phyloP scores from a whole-genome alignment of 2,797 vertebrate species.

The Danio choprae region DNA sequence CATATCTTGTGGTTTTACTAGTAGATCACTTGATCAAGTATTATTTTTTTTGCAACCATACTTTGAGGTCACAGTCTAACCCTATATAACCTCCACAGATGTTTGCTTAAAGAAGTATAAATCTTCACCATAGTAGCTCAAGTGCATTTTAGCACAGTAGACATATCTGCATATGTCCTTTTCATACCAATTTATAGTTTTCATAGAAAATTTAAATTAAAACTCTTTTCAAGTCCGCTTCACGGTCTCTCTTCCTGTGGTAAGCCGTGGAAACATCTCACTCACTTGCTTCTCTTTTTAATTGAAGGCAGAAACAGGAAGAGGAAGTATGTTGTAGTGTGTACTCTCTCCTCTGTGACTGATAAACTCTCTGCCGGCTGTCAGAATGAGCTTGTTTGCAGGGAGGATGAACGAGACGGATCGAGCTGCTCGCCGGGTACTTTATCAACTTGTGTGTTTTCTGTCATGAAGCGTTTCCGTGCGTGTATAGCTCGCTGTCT shows the following conservation, averaged over 20 bases:
- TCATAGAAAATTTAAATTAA: neutral
- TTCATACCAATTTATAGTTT: too few relatives aligned
- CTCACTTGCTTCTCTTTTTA: conserved; percentile 47
- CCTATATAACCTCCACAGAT: neutral
- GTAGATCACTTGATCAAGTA: neutral
- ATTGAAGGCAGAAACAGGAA: conserved; percentile 52
- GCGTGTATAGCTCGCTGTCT: neutral
- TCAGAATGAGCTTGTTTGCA: conserved; percentile 33
- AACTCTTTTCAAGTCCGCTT: neutral
- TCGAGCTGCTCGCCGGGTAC: conserved; percentile 12
- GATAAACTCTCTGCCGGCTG: conserved; percentile 37
- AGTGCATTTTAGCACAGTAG: neutral
- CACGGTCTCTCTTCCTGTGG: conserved; percentile 33
- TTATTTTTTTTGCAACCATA: neutral
- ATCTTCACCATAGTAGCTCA: neutral
- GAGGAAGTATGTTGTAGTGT: conserved; percentile 49
- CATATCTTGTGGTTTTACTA: neutral
- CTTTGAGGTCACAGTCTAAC: neutral
- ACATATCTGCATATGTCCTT: neutral
- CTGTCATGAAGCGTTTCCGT: neutral
- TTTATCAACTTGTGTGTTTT: conserved; percentile 19
- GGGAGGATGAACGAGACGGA: conserved; percentile 27
- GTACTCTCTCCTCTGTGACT: conserved; percentile 39
- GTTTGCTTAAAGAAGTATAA: neutral
- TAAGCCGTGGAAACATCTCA: conserved; percentile 29